These are phyloP conservation scores for Rhagoletis pomonella DNA, from an alignment of 1,140 invertebrate genomes.

Conservation along the genomic window DNA sequence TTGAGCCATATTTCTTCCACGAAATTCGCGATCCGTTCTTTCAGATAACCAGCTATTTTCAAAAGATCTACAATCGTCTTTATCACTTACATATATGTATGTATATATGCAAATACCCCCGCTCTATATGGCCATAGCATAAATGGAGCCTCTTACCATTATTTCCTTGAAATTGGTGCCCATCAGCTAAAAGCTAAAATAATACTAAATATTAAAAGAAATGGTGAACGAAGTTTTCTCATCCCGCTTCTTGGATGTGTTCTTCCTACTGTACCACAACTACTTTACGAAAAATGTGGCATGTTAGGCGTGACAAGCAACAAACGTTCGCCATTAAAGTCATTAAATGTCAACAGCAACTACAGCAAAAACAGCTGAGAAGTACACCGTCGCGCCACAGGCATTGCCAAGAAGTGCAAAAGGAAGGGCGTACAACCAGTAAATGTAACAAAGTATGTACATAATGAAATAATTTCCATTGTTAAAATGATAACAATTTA, in stretches of 20 bases:
- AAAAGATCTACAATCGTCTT: no score
- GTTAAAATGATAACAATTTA: conserved; percentile 72
- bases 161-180: not conserved
- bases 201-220: conserved; percentile 14
- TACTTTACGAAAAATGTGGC: conserved; percentile 22
- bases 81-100: no score
- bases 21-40: no score
- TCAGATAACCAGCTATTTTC: no score
- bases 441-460: conserved; percentile 63
- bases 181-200: not conserved
- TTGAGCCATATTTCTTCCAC: no score
- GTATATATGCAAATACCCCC: no score
- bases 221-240: not conserved
- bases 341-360: conserved; percentile 28
- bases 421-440: not conserved
- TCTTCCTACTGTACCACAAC: not conserved
- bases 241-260: not conserved
- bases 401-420: not conserved
- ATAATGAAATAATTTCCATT: conserved; percentile 72
- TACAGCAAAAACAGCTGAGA: not conserved
- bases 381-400: not conserved
- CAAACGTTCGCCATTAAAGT: conserved; percentile 59
- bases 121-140: not conserved
- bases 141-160: not conserved
- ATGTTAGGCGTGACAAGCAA: conserved; percentile 59